These are phyloP conservation scores for Sylvicapra grimmia DNA, from an alignment of 2,113 vertebrate species.

Conservation along the genomic window DNA sequence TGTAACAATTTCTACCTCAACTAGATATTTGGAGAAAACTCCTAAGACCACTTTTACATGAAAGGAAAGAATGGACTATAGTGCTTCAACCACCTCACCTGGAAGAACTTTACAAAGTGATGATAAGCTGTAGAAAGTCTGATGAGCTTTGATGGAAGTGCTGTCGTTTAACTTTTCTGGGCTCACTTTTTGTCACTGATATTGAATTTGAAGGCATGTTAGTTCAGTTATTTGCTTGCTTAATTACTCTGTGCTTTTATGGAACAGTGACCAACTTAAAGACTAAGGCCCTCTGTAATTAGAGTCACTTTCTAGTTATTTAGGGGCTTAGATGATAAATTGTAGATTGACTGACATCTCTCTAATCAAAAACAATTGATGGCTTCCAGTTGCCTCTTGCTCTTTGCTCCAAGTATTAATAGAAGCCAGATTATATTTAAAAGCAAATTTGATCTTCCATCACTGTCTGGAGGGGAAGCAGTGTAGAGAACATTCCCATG, in stretches of 20 bases:
- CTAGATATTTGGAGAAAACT: not conserved
- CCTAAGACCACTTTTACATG: not conserved
- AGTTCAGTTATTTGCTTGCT: not conserved
- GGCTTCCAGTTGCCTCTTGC: not conserved
- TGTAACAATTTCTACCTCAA: not conserved
- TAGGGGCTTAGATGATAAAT: not conserved
- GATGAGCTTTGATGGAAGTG: not conserved
- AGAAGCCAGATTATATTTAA: not conserved
- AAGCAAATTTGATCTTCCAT: not conserved
- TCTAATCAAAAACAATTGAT: not conserved
- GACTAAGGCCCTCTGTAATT: not conserved
- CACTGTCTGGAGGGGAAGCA: not conserved
- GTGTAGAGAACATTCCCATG: not conserved
- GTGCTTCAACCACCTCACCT: not conserved
- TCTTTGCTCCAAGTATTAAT: not conserved
- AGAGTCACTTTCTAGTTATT: not conserved
- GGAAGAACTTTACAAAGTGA: not conserved
- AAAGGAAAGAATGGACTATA: not conserved
- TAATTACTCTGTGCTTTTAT: not conserved
- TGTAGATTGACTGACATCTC: not conserved
- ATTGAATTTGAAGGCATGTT: not conserved
- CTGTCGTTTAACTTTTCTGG: not conserved
- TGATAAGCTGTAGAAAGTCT: not conserved
- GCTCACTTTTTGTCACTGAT: not conserved
- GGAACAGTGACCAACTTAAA: not conserved